Conservation (phyloP, 2,888 invertebrate species). For the Synergus laeviventris region DNA sequence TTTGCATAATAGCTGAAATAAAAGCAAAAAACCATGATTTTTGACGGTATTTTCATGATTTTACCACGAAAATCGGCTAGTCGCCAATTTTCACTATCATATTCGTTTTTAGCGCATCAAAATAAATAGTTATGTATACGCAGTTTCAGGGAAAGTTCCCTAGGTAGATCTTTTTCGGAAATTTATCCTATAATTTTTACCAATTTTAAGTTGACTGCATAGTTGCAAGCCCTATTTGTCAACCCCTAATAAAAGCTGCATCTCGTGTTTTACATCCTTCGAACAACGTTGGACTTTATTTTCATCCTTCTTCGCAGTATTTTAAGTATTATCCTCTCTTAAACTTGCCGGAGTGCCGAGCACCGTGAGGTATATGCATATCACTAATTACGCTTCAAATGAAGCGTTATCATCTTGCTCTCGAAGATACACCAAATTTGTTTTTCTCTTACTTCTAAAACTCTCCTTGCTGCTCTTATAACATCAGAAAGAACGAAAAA, state of each 20-base stretch:
- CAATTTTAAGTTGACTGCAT: neutral
- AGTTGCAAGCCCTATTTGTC: neutral
- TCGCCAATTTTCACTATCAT: no score
- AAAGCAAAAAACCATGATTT: no score
- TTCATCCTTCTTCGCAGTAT: slow-evolving; percentile 51
- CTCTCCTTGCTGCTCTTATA: neutral
- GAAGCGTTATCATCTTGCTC: slow-evolving; percentile 49
- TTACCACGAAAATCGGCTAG: no score
- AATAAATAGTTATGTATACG: no score
- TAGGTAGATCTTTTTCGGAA: no score
- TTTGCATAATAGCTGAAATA: no score
- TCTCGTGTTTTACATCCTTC: neutral
- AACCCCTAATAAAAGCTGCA: neutral
- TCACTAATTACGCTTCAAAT: slow-evolving; percentile 49
- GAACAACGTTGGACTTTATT: slow-evolving; percentile 48
- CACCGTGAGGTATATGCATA: slow-evolving; percentile 51
- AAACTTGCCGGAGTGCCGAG: slow-evolving; percentile 45
- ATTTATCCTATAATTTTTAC: neutral
- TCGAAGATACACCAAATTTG: slow-evolving; percentile 43
- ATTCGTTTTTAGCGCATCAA: no score
- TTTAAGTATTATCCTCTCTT: slow-evolving; percentile 53
- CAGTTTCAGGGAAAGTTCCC: no score
- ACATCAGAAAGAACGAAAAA: neutral
- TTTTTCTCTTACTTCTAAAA: slow-evolving; percentile 14
- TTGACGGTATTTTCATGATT: no score